These are phyloP conservation scores for Benitochromis conjunctus DNA, from an alignment of 2,113 vertebrate genomes.

Conservation along the genomic window DNA sequence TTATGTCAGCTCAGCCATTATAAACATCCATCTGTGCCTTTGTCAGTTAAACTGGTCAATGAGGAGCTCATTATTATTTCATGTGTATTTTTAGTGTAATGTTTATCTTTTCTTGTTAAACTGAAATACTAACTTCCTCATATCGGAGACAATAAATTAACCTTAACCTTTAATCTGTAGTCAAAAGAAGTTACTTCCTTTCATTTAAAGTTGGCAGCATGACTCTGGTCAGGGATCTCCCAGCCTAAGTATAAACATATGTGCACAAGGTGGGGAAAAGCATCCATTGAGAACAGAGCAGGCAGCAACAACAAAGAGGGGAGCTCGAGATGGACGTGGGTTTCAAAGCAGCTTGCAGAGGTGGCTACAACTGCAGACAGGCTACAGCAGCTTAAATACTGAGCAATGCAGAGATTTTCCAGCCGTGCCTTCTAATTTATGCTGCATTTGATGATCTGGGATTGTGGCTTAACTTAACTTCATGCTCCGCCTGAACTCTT, in stretches of 20 bases:
- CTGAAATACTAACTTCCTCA: background rate
- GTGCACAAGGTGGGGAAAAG: background rate
- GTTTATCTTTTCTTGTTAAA: background rate
- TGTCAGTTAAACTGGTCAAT: background rate
- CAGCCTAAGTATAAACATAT: accelerated
- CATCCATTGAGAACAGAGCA: background rate
- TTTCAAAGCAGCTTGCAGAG: background rate
- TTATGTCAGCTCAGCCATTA: background rate
- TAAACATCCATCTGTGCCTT: background rate
- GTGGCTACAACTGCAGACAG: background rate
- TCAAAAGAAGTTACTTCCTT: background rate
- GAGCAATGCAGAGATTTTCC: background rate
- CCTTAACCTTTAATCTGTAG: background rate
- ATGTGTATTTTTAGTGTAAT: background rate
- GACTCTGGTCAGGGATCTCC: background rate
- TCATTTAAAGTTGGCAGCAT: background rate
- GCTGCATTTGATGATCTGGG: background rate
- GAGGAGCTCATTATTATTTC: background rate
- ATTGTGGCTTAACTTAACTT: background rate
- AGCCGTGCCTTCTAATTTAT: background rate
- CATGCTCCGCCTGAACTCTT: background rate
- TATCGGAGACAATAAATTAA: background rate
- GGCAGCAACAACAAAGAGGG: background rate
- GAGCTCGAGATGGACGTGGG: background rate
- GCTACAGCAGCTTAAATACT: background rate